Evolutionary conservation across 2,113 vertebrate genomes (phyloP).

Genomic region (Thunnus thynnus): DNA sequence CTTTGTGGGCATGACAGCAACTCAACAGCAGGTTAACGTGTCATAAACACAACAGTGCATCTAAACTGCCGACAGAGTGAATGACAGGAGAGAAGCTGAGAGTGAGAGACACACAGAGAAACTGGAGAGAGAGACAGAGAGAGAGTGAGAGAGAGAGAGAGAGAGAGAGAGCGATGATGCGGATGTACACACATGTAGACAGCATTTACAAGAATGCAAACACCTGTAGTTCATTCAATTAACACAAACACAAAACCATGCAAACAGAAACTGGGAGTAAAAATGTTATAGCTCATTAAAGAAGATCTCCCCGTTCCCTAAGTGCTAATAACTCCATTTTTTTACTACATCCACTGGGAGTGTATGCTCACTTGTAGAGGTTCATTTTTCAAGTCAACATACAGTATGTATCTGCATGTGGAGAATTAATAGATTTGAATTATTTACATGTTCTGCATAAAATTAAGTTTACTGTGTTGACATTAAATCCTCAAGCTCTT

Average conservation of each 20-base stretch:
- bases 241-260: conserved; percentile 3
- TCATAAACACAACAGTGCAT: conserved; percentile 54
- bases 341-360: neutral
- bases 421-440: neutral
- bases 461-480: no score
- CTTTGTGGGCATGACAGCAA: conserved; percentile 12
- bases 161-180: conserved; percentile 6
- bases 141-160: neutral
- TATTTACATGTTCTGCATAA: no score
- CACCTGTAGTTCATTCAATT: conserved; percentile 10
- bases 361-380: neutral
- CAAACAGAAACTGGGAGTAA: neutral
- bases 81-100: conserved; percentile 62
- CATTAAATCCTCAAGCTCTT: neutral
- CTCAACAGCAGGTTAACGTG: conserved; percentile 72
- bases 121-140: conserved; percentile 8
- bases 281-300: neutral
- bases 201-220: conserved; percentile 15
- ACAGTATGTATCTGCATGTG: neutral
- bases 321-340: neutral
- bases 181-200: neutral
- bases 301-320: neutral
- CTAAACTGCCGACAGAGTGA: conserved; percentile 47
- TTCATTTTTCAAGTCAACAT: neutral
- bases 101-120: conserved; percentile 1